These are phyloP conservation scores for Cheilosia variabilis DNA, from an alignment of 2,888 invertebrate species.

Conservation along the genomic window DNA sequence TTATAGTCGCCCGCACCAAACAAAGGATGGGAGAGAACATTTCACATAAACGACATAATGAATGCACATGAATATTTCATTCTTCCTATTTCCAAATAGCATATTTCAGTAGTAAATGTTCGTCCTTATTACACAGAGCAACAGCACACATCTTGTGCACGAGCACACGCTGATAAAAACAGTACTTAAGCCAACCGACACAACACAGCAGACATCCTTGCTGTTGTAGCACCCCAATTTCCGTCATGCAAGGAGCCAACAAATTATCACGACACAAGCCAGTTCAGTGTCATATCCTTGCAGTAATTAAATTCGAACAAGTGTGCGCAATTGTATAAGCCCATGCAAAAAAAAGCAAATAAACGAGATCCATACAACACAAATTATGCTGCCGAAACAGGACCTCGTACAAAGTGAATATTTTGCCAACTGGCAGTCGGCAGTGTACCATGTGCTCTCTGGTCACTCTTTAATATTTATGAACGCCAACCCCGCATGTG, in stretches of 20 bases:
- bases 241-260: conserved; percentile 20
- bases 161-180: conserved; percentile 24
- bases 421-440: conserved; percentile 71
- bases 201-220: conserved; percentile 4
- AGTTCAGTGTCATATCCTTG: conserved; percentile 32
- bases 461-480: conserved; percentile 71
- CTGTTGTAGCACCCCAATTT: neutral
- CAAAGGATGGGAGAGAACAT: neutral
- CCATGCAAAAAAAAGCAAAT: conserved; percentile 22
- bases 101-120: conserved; percentile 11
- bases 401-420: conserved; percentile 58
- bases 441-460: conserved; percentile 62
- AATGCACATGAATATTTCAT: conserved; percentile 44
- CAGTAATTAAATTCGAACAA: conserved; percentile 69
- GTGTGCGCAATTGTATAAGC: conserved; percentile 9
- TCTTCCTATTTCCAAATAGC: neutral
- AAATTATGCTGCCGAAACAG: conserved; percentile 40
- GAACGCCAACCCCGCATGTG: conserved; percentile 31
- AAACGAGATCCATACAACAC: conserved; percentile 39
- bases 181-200: conserved; percentile 38
- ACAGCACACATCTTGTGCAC: conserved; percentile 27
- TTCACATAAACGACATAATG: conserved; percentile 33
- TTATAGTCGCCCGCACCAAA: neutral
- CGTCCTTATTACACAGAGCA: neutral
- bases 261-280: conserved; percentile 20